phyloP scores from a whole-genome alignment of 2,888 invertebrate species.

The Dendrolimus houi region DNA sequence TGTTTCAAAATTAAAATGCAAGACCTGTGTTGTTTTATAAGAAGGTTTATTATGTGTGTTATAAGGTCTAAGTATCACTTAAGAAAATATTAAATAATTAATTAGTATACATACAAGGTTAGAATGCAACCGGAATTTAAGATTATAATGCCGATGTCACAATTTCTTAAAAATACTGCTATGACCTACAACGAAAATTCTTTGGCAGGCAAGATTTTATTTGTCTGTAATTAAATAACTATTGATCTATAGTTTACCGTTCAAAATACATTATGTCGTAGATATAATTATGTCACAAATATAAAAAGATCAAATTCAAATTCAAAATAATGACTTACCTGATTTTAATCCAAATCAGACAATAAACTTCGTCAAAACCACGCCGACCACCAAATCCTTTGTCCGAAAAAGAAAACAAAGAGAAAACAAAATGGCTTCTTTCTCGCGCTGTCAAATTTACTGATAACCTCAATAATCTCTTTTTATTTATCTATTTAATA shows the following conservation, averaged over 20 bases:
- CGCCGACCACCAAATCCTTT: conserved; percentile 21
- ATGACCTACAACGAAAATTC: too few relatives aligned
- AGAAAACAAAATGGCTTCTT: conserved; percentile 11
- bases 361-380: conserved; percentile 8
- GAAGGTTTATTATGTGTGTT: too few relatives aligned
- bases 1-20: neutral
- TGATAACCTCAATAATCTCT: conserved; percentile 20
- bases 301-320: conserved; percentile 1
- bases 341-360: conserved; percentile 14
- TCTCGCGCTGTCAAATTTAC: conserved; percentile 27
- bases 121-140: too few relatives aligned
- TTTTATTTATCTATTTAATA: conserved; percentile 5
- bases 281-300: conserved; percentile 1
- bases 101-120: too few relatives aligned
- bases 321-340: conserved; percentile 17
- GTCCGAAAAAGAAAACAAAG: conserved; percentile 14
- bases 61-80: too few relatives aligned
- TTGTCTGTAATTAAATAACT: neutral
- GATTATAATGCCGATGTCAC: too few relatives aligned
- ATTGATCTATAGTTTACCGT: neutral
- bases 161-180: too few relatives aligned
- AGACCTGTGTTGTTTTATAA: too few relatives aligned
- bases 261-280: neutral
- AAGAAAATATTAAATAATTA: too few relatives aligned
- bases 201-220: too few relatives aligned